A percentile compares a stretch with the other conserved stretches of the same genome.
These are phyloP conservation scores for Ptychadena robeensis DNA, from an alignment of 2,797 vertebrate genomes.

Conservation along the genomic window DNA sequence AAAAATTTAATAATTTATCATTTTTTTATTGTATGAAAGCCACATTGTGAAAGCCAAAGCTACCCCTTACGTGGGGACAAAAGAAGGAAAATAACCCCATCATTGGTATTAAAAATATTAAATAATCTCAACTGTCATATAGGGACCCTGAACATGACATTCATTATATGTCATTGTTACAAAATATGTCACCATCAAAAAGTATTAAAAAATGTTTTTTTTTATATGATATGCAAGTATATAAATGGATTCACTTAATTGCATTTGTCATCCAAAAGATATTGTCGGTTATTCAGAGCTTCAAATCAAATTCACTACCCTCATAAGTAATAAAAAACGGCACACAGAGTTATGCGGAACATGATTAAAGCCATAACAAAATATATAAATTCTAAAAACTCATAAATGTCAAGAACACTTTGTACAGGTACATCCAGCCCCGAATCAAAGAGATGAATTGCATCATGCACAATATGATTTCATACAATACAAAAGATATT, in stretches of 20 bases:
- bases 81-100: too few species aligned
- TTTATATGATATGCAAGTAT: neutral
- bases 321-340: neutral
- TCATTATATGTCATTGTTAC: neutral
- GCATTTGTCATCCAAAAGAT: constrained; percentile 4
- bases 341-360: neutral
- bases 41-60: too few species aligned
- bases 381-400: constrained; percentile 10
- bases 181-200: neutral
- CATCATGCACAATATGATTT: neutral
- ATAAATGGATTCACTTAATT: constrained; percentile 4
- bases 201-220: neutral
- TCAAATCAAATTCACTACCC: constrained; percentile 6
- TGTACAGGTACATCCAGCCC: constrained; percentile 2
- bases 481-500: constrained; percentile 29
- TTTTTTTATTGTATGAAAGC: too few species aligned
- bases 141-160: neutral
- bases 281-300: neutral
- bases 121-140: neutral
- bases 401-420: constrained; percentile 30
- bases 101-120: too few species aligned
- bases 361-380: constrained; percentile 10
- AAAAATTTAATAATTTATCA: too few species aligned
- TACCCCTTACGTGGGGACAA: too few species aligned
- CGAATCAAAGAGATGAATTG: constrained; percentile 11